A percentile compares a stretch with the other conserved stretches of the same genome.
Conservation (phyloP, 2,888 invertebrate genomes). For the Pharmacophagus antenor region DNA sequence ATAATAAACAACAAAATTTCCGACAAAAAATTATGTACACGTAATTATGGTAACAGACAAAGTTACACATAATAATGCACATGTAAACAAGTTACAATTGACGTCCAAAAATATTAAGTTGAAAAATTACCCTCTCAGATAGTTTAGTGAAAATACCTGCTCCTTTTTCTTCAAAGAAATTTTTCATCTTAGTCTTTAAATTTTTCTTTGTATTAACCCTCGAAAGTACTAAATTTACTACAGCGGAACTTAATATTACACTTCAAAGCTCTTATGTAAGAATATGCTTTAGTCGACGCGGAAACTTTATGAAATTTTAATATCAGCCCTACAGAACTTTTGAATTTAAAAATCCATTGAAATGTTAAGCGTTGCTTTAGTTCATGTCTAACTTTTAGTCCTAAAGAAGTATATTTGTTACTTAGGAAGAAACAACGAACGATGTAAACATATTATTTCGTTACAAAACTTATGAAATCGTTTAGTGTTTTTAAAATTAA, state of each 20-base stretch:
- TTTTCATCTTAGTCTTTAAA: slow-evolving; percentile 25
- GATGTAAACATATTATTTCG: too few relatives aligned
- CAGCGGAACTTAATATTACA: slow-evolving; percentile 59
- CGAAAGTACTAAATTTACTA: slow-evolving; percentile 54
- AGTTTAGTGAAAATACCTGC: slow-evolving; percentile 18
- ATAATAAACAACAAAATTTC: too few relatives aligned
- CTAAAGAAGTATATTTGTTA: background rate
- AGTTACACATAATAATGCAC: background rate
- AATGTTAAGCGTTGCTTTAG: background rate
- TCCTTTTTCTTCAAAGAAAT: slow-evolving; percentile 5
- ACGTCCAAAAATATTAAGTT: background rate
- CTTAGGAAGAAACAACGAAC: too few relatives aligned
- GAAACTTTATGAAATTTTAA: slow-evolving; percentile 68
- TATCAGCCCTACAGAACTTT: slow-evolving; percentile 51
- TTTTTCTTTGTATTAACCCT: slow-evolving; percentile 38
- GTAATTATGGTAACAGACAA: too few relatives aligned
- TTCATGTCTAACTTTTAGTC: background rate
- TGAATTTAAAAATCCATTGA: slow-evolving; percentile 38
- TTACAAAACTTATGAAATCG: too few relatives aligned
- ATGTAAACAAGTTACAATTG: background rate
- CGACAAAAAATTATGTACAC: too few relatives aligned
- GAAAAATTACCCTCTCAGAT: slow-evolving; percentile 1
- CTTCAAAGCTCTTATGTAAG: slow-evolving; percentile 55
- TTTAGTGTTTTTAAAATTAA: too few relatives aligned
- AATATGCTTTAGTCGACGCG: slow-evolving; percentile 55